Evolutionary conservation across 2,797 vertebrate genomes (phyloP).

Genomic region (Discoglossus pictus): DNA sequence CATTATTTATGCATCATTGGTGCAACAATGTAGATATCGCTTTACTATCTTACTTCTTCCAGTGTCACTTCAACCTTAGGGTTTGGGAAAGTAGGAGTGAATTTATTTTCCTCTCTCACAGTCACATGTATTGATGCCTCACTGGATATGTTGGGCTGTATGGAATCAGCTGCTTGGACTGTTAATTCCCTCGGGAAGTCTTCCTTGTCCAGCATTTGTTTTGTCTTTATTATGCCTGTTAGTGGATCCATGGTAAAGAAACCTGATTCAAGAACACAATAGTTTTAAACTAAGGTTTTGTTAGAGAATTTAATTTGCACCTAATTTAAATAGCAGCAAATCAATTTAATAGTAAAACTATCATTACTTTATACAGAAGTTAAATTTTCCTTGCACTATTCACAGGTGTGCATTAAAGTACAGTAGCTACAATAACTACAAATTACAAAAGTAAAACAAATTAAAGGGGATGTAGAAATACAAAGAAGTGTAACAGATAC

Average conservation of each 20-base stretch:
- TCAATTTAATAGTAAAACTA: too few relatives aligned
- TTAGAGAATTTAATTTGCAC: too few relatives aligned
- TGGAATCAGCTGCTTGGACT: constrained; percentile 53
- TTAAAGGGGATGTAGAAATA: too few relatives aligned
- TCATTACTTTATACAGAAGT: too few relatives aligned
- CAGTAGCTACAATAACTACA: too few relatives aligned
- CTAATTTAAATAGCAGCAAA: too few relatives aligned
- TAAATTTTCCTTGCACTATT: too few relatives aligned
- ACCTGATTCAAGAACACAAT: constrained; percentile 23
- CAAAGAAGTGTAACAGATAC: too few relatives aligned
- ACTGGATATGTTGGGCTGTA: constrained; percentile 34
- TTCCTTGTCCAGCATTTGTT: constrained; percentile 40
- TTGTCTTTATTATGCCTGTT: constrained; percentile 57
- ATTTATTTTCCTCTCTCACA: constrained; percentile 56
- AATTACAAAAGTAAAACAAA: too few relatives aligned
- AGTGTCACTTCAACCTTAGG: constrained; percentile 48
- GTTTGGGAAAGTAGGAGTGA: constrained; percentile 56
- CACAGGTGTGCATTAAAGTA: too few relatives aligned
- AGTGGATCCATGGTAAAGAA: constrained; percentile 56
- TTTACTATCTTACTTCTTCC: constrained; percentile 59
- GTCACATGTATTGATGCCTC: constrained; percentile 53
- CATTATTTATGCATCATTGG: too few relatives aligned
- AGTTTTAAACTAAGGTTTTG: background rate
- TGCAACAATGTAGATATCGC: too few relatives aligned
- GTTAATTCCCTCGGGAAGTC: constrained; percentile 56